Evolutionary conservation across 2,113 vertebrate species (phyloP), one percentile per base, ranked within the genome.

Genomic region (Hippoglossus stenolepis): DNA sequence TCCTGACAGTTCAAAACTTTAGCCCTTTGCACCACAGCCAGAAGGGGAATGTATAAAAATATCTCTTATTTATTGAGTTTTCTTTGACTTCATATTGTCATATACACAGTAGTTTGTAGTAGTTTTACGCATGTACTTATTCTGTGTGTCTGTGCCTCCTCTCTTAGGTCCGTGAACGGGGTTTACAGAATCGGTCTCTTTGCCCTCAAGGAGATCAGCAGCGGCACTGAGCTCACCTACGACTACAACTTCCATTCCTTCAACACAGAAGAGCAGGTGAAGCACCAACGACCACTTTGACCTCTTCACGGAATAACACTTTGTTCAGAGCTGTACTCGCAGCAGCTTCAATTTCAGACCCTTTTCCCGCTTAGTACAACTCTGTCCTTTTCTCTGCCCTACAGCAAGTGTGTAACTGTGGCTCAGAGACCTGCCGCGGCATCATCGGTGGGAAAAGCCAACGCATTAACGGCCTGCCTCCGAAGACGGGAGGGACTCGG

Each of bases 241-340:
- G 98, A 99, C 91, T 99, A 99, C 95, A 99, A 99, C 86, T 99
- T 99, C 87, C 98, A 99, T 87, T 98, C 98, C 26, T 99, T 99
- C 89, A 99, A 99, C 24, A 96, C 96, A 13, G 98, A 99, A 69
- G 97, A 99, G 79, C 98, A 99, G 96, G 98, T 99, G 86, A 93
- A 77, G 28, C 28, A 66, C 21, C 35, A 64, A 15, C 1, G 0
- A 14, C 40, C 24, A 20, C 18, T 65, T 49, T 67, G 0, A 24
- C 2, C 31, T 69, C 21, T 31, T 70, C 7, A 7, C 21, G 3
- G 15, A 45, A 26, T 26, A 15, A 49, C 58, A 59, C 12, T 18
- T 67, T 63, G 65, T 58, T 56, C 47, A 59, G n/a, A 57, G 21
- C 15, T 6, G 23, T 56, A 23, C 9, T 64, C 11, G 2, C 45